Conservation (phyloP, 1,140 invertebrate species). For the Planococcus citri region DNA sequence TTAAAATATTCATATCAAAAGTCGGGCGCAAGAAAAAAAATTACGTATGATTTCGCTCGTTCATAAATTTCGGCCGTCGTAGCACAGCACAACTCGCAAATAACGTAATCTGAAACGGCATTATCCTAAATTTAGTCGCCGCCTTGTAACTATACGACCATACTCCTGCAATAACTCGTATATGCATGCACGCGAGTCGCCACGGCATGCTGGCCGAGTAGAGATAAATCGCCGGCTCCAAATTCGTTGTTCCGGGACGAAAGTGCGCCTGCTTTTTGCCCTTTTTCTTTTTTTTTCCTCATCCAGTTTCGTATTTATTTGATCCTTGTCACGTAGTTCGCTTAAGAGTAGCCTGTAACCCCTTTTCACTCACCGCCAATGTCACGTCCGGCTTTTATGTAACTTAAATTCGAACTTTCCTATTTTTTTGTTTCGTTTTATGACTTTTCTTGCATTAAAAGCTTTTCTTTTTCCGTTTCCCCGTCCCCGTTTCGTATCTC, state of each 20-base stretch:
- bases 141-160: not conserved
- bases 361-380: conserved; percentile 5
- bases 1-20: not conserved
- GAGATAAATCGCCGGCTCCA: conserved; percentile 1
- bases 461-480: conserved; percentile 2
- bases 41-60: not conserved
- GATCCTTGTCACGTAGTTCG: conserved; percentile 1
- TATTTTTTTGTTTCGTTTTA: conserved; percentile 4
- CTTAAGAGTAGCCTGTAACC: conserved; percentile 2
- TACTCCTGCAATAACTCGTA: too few relatives aligned
- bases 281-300: not conserved
- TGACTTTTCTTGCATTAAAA: conserved; percentile 7
- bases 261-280: conserved; percentile 5
- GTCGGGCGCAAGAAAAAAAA: not conserved
- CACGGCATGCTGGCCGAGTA: not conserved
- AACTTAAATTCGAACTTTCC: conserved; percentile 7
- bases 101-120: conserved; percentile 2
- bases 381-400: conserved; percentile 5
- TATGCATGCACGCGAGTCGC: too few relatives aligned
- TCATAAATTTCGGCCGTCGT: not conserved
- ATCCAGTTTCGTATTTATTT: conserved; percentile 7
- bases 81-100: too few relatives aligned
- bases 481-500: too few relatives aligned
- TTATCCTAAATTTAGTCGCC: not conserved
- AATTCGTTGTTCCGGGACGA: conserved; percentile 5